A percentile compares a stretch with the other conserved stretches of the same genome.
Conservation (phyloP, 2,797 vertebrate species). For the Phrynocephalus guinanensis region DNA sequence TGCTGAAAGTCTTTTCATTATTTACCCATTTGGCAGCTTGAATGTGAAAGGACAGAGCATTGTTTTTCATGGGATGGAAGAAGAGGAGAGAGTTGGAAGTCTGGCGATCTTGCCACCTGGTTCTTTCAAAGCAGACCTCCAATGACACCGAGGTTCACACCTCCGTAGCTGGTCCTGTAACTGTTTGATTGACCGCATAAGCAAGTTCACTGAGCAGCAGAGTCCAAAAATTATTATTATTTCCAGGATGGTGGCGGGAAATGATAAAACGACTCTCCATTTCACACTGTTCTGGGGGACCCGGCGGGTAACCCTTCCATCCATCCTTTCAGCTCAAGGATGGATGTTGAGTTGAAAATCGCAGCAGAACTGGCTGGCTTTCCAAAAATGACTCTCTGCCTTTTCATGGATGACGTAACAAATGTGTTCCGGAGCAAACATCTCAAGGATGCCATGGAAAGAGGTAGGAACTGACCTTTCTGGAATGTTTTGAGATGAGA, state of each 20-base stretch:
- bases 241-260: conserved; percentile 20
- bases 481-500: background rate
- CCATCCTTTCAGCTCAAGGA: background rate
- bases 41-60: conserved; percentile 67
- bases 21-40: conserved; percentile 68
- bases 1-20: conserved; percentile 75
- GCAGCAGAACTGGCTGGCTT: background rate
- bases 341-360: background rate
- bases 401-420: background rate
- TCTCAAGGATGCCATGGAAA: background rate
- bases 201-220: conserved; percentile 48
- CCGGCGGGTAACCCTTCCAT: background rate
- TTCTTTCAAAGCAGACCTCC: conserved; percentile 42
- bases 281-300: background rate
- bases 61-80: conserved; percentile 53
- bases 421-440: background rate
- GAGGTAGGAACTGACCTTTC: background rate
- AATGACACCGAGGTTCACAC: conserved; percentile 46
- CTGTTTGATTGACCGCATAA: conserved; percentile 59
- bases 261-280: background rate
- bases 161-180: conserved; percentile 43
- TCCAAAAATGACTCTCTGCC: background rate
- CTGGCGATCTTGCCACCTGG: conserved; percentile 53
- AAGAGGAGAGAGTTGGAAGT: conserved; percentile 53
- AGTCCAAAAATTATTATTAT: background rate